A percentile compares a stretch with the other conserved stretches of the same genome.
Evolutionary conservation across 2,113 vertebrate genomes (phyloP).

Genomic region (Corythaixoides concolor): DNA sequence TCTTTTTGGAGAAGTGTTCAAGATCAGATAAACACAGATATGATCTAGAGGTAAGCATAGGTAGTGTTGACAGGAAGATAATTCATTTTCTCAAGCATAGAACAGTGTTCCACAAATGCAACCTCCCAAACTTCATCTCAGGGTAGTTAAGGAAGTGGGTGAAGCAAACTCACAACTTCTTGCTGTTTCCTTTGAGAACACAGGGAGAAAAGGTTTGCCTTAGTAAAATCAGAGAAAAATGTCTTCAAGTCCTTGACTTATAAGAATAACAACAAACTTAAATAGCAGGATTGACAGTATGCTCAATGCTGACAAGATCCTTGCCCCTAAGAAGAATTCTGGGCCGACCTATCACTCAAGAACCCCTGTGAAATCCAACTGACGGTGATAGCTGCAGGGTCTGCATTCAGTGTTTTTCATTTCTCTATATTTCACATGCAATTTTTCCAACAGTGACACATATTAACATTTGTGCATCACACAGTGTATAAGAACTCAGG

Average conservation of each 20-base stretch:
- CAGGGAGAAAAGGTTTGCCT: not conserved
- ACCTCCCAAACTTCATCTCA: not conserved
- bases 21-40: not conserved
- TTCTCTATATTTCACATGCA: conserved; percentile 18
- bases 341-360: conserved; percentile 29
- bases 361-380: conserved; percentile 26
- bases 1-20: not conserved
- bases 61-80: not conserved
- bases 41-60: not conserved
- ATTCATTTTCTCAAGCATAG: not conserved
- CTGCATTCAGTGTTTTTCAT: conserved; percentile 12
- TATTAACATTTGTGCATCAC: conserved; percentile 5
- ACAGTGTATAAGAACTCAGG: not conserved
- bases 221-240: not conserved
- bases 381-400: conserved; percentile 18
- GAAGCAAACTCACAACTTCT: not conserved
- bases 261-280: not conserved
- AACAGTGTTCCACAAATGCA: not conserved
- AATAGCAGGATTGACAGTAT: not conserved
- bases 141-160: not conserved
- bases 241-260: not conserved
- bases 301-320: not conserved
- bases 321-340: conserved; percentile 38
- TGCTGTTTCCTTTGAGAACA: not conserved
- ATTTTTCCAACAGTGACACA: conserved; percentile 23